Percentiles rank a stretch among this genome's conserved stretches.
These are phyloP conservation scores for Formicarius rufipectus DNA, from an alignment of 2,113 vertebrate genomes.

Conservation along the genomic window DNA sequence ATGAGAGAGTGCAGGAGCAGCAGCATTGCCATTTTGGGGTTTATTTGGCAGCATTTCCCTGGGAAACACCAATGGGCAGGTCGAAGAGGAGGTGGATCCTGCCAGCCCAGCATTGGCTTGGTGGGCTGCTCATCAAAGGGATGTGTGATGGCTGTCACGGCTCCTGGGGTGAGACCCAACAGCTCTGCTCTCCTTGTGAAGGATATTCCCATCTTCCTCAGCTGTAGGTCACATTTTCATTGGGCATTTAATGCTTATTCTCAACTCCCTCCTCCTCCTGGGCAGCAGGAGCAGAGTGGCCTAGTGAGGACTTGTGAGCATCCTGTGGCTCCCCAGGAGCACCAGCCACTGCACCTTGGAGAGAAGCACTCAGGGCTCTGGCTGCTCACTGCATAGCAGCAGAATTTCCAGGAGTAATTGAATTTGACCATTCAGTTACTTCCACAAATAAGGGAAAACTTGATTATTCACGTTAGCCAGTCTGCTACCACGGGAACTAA, in stretches of 20 bases:
- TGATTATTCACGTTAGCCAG: background rate
- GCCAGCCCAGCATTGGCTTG: rapidly evolving
- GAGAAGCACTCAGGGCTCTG: rapidly evolving
- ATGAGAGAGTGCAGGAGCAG: rapidly evolving
- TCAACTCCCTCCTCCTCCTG: background rate
- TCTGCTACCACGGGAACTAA: background rate
- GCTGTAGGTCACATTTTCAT: background rate
- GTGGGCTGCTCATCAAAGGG: background rate
- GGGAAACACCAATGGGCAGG: background rate
- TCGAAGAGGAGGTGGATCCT: background rate
- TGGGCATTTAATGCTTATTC: background rate
- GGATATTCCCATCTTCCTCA: background rate
- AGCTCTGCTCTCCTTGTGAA: background rate
- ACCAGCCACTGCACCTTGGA: rapidly evolving
- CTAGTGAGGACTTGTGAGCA: rapidly evolving
- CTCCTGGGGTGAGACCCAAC: background rate
- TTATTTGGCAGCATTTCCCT: background rate
- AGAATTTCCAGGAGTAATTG: background rate
- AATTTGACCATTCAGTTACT: slow-evolving; percentile 2
- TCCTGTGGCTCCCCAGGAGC: background rate
- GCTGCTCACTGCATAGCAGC: background rate
- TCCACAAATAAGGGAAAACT: slow-evolving; percentile 29
- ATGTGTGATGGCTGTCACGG: rapidly evolving
- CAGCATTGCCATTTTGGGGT: background rate
- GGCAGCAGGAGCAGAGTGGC: background rate